phyloP scores from a whole-genome alignment of 2,113 vertebrate species.

The Dasyurus viverrinus region DNA sequence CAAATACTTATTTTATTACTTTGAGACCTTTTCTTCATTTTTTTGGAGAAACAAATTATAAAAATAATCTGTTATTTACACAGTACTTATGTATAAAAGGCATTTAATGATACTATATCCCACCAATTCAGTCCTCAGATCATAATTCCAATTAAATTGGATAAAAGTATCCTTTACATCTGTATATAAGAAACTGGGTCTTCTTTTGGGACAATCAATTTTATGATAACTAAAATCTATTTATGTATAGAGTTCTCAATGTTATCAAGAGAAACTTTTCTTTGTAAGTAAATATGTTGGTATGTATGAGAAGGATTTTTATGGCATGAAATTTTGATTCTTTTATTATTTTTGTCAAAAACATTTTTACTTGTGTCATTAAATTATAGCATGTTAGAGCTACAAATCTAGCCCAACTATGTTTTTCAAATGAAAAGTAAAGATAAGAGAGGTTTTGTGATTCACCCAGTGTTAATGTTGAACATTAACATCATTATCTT shows the following conservation, averaged over 20 bases:
- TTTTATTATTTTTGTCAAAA: not conserved
- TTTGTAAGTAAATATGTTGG: not conserved
- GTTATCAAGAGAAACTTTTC: not conserved
- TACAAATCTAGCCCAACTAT: too few species aligned
- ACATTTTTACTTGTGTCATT: not conserved
- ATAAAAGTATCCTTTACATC: not conserved
- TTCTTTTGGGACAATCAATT: not conserved
- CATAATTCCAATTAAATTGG: not conserved
- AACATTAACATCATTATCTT: not conserved
- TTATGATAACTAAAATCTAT: not conserved
- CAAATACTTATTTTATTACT: not conserved
- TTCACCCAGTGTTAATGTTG: too few species aligned
- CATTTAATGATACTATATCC: not conserved
- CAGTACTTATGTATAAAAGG: not conserved
- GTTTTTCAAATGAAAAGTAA: too few species aligned
- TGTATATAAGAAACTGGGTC: not conserved
- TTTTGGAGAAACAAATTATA: not conserved
- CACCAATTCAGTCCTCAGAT: not conserved
- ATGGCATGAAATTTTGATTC: not conserved
- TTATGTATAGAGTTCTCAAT: not conserved
- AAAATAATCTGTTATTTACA: not conserved
- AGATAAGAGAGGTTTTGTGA: too few species aligned
- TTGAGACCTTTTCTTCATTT: not conserved
- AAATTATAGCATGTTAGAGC: not conserved
- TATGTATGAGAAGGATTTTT: not conserved